Conservation (phyloP, 2,888 invertebrate species). For the Volucella inanis region DNA sequence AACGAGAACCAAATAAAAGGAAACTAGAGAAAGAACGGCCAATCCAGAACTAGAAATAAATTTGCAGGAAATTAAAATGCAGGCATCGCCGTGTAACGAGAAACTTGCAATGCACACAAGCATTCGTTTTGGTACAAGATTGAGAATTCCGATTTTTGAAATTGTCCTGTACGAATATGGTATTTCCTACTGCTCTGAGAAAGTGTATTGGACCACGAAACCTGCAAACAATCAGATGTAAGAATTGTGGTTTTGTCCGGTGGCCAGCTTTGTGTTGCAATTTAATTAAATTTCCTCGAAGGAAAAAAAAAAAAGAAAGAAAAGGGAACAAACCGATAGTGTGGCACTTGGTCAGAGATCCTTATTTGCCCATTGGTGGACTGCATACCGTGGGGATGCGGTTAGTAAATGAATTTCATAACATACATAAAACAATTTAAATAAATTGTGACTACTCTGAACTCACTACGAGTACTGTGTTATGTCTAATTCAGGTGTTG, state of each 20-base stretch:
- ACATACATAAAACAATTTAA: slow-evolving; percentile 8
- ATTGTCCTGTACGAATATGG: neutral
- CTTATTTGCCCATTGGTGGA: slow-evolving; percentile 8
- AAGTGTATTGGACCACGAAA: neutral
- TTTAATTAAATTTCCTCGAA: slow-evolving; percentile 37
- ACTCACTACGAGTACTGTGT: neutral
- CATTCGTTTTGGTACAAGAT: slow-evolving; percentile 1
- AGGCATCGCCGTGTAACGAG: slow-evolving; percentile 25
- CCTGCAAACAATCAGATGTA: slow-evolving; percentile 7
- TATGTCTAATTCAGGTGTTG: slow-evolving; percentile 7
- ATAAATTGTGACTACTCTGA: slow-evolving; percentile 4
- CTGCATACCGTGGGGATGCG: neutral
- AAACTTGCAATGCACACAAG: slow-evolving; percentile 10
- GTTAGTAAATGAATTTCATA: slow-evolving; percentile 16
- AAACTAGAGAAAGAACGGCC: slow-evolving; percentile 1
- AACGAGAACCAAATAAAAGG: neutral
- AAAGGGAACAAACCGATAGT: neutral
- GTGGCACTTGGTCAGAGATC: neutral
- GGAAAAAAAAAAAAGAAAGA: neutral
- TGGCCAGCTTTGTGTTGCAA: neutral
- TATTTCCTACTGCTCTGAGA: neutral
- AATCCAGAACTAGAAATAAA: slow-evolving; percentile 20
- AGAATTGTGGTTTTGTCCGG: neutral
- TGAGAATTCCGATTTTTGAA: slow-evolving; percentile 8
- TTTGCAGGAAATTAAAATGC: slow-evolving; percentile 62